Evolutionary conservation across 1,140 invertebrate genomes (phyloP).

Genomic region (Brachionus calyciflorus): DNA sequence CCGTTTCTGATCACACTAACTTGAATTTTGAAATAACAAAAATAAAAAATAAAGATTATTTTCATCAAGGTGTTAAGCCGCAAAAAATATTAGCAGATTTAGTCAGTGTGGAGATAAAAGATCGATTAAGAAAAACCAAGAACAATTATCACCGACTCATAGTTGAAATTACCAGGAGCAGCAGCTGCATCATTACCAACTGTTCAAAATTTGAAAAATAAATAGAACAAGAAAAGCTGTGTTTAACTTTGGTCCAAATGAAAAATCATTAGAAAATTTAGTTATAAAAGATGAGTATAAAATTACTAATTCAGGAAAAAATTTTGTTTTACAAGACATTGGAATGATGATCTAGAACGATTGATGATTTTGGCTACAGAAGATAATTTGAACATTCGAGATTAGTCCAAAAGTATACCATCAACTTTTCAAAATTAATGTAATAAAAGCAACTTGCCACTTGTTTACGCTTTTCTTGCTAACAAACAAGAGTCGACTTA

Average conservation of each 20-base stretch:
- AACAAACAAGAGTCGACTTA: too few species aligned
- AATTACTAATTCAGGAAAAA: not conserved
- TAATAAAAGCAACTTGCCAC: too few species aligned
- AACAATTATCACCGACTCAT: not conserved
- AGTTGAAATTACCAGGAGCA: not conserved
- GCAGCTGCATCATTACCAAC: not conserved
- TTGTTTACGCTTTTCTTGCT: too few species aligned
- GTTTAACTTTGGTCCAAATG: not conserved
- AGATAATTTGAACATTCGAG: too few species aligned
- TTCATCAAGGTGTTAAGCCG: not conserved
- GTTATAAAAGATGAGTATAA: not conserved
- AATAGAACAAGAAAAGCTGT: slow-evolving; percentile 1
- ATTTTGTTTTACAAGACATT: too few species aligned
- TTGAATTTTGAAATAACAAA: slow-evolving; percentile 8
- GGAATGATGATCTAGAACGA: too few species aligned
- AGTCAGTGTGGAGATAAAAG: not conserved
- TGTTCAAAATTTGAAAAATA: slow-evolving; percentile 1
- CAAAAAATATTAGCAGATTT: not conserved
- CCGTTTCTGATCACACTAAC: not conserved
- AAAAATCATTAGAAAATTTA: not conserved
- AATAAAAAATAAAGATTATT: not conserved
- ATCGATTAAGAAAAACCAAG: slow-evolving; percentile 1
- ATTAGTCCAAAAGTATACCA: too few species aligned
- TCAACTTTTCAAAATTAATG: too few species aligned
- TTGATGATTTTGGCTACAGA: too few species aligned